Evolutionary conservation across 2,797 vertebrate species (phyloP).

Genomic region (Onychomys leucogaster): DNA sequence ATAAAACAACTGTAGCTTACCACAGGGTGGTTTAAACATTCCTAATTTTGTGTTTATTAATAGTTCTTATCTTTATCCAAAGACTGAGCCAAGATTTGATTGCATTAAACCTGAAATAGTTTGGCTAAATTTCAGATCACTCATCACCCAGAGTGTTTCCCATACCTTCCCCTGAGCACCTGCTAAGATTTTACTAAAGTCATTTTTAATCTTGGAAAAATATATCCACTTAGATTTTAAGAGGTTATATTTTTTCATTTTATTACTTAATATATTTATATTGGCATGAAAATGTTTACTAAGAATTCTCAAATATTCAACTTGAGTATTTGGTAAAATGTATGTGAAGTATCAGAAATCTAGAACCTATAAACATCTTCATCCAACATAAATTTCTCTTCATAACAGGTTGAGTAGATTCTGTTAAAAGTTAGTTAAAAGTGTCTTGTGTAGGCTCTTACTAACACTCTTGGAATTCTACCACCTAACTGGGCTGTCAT

Average conservation of each 20-base stretch:
- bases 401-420: background rate
- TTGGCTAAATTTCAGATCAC: conserved; percentile 12
- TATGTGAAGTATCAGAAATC: background rate
- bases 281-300: background rate
- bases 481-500: background rate
- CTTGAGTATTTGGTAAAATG: conserved; percentile 9
- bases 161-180: background rate
- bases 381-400: background rate
- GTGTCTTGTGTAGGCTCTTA: background rate
- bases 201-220: conserved; percentile 20
- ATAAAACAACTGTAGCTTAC: background rate
- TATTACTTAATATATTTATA: background rate
- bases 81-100: conserved; percentile 22
- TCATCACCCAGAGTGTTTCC: background rate
- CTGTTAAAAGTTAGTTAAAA: conserved; percentile 21
- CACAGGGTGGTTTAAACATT: conserved; percentile 8
- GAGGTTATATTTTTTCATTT: conserved; percentile 21
- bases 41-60: conserved; percentile 52
- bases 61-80: conserved; percentile 32
- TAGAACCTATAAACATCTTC: background rate
- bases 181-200: conserved; percentile 30
- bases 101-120: conserved; percentile 42
- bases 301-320: background rate
- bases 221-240: background rate
- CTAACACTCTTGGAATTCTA: background rate